A percentile compares a stretch with the other conserved stretches of the same genome.
Evolutionary conservation across 2,797 vertebrate genomes (phyloP).

Genomic region (Eupleurogrammus muticus): DNA sequence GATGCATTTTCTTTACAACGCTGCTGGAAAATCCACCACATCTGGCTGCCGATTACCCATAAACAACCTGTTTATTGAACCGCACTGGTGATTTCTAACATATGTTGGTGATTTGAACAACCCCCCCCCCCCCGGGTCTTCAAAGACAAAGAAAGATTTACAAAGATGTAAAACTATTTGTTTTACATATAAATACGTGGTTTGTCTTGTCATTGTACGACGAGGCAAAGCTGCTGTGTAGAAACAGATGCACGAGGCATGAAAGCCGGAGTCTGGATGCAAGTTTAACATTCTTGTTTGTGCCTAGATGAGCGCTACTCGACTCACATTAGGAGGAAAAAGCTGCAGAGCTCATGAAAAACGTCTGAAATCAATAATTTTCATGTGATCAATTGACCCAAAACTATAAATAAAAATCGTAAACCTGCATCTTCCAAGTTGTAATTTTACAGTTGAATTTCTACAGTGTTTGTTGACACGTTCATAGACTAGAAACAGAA

Average conservation of each 20-base stretch:
- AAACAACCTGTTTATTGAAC: background rate
- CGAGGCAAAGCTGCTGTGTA: background rate
- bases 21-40: background rate
- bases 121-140: no score
- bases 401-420: no score
- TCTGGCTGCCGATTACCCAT: background rate
- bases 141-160: background rate
- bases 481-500: no score
- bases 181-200: background rate
- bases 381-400: no score
- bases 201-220: background rate
- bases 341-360: background rate
- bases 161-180: background rate
- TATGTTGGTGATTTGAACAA: background rate
- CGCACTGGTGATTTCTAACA: background rate
- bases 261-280: background rate
- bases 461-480: no score
- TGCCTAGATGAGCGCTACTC: background rate
- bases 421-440: no score
- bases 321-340: conserved; percentile 14
- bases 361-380: no score
- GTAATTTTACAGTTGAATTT: no score
- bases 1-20: background rate
- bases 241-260: background rate
- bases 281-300: conserved; percentile 1